Evolutionary conservation across 2,888 invertebrate species (phyloP), one percentile per base, ranked within the genome.

Genomic region (Ennomos quercinarius): DNA sequence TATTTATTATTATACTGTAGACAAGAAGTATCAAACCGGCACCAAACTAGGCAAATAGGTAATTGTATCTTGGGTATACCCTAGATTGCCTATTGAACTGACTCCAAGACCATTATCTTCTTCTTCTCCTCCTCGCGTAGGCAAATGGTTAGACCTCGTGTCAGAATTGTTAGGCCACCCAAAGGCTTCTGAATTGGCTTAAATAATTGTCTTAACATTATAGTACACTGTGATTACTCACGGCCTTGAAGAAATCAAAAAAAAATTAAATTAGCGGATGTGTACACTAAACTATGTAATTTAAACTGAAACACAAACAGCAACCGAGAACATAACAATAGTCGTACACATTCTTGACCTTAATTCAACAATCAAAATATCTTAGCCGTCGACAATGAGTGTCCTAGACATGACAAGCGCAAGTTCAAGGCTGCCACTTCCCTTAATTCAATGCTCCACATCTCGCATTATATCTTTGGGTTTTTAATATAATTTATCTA

Each of bases 231-330:
- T 27, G 10, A 27, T 27, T 27, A 43, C 34, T 2, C 41, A 61
- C 47, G 50, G 58, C 49, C 51, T 61, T 60, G 62, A 59, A 56
- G 52, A 42, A 46, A 50, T 52, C 56, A 12, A 13, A 46, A 40
- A 46, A 40, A 46, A 10, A 27, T 42, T 13, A 49, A 44, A 56
- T 56, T 49, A 45, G 48, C 57, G 50, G 56, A 57, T 43, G 54
- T 44, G 45, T 39, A 42, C 51, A 50, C 40, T 43, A 46, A 39
- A 45, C 50, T 27, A 46, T 11, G 36, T 45, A 63, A 50, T 67
- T 54, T 45, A 39, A 44, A 45, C 48, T 55, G 63, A 67, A 49
- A 43, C 36, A 34, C 47, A 36, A 37, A 48, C 12, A 38, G 39
- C 40, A 13, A 43, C 40, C 10, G 47, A 42, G 45, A 27, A 36